A percentile compares a stretch with the other conserved stretches of the same genome.
phyloP scores from a whole-genome alignment of 35 echinoderm and acorn worm genomes.

The Patiria miniata region DNA sequence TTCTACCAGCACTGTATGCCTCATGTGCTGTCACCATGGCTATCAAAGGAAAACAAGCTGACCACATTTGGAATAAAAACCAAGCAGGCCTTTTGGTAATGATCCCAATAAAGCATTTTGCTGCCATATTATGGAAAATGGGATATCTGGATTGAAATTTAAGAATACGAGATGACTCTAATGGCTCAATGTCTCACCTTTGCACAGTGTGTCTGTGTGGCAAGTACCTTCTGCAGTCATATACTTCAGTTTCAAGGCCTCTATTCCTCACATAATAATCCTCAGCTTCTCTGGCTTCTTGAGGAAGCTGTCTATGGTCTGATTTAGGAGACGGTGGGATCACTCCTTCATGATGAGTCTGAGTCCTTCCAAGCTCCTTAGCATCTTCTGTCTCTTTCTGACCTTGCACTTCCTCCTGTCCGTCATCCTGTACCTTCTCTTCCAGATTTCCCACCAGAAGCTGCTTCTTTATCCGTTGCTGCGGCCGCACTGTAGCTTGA shows the following conservation, averaged over 20 bases:
- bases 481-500: not conserved
- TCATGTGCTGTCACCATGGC: too few relatives aligned
- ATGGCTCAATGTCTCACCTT: slow-evolving; percentile 32
- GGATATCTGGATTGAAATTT: too few relatives aligned
- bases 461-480: not conserved
- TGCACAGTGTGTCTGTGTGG: slow-evolving; percentile 39
- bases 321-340: slow-evolving; percentile 55
- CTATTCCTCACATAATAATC: slow-evolving; percentile 54
- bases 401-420: slow-evolving; percentile 27
- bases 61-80: too few relatives aligned
- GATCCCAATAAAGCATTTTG: too few relatives aligned
- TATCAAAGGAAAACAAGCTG: too few relatives aligned
- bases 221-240: slow-evolving; percentile 77
- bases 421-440: slow-evolving; percentile 34
- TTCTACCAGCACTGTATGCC: too few relatives aligned
- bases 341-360: not conserved
- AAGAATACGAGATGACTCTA: too few relatives aligned
- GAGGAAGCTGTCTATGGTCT: slow-evolving; percentile 28
- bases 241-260: slow-evolving; percentile 60
- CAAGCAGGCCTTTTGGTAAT: too few relatives aligned
- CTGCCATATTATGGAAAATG: too few relatives aligned
- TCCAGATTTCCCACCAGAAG: not conserved
- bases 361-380: slow-evolving; percentile 37
- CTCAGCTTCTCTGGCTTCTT: slow-evolving; percentile 36
- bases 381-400: slow-evolving; percentile 10